A percentile compares a stretch with the other conserved stretches of the same genome.
These are phyloP conservation scores for Tenrec ecaudatus DNA, from an alignment of 2,113 vertebrate species.

Conservation along the genomic window DNA sequence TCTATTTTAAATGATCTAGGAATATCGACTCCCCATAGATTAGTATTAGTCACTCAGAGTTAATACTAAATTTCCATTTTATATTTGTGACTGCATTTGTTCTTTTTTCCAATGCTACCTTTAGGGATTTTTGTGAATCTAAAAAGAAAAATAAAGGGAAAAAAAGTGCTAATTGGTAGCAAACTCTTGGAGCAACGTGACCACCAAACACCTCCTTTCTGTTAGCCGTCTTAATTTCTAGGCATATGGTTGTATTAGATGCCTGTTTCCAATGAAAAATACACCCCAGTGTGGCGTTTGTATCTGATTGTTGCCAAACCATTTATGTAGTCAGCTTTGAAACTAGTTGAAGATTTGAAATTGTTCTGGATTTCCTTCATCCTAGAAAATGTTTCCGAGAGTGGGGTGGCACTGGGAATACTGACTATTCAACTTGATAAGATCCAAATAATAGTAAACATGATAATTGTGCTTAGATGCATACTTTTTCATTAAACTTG, in stretches of 20 bases:
- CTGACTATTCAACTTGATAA: conserved; percentile 29
- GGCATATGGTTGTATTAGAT: not conserved
- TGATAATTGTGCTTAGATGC: not conserved
- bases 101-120: not conserved
- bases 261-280: conserved; percentile 40
- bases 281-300: conserved; percentile 12
- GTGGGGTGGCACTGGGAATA: conserved; percentile 18
- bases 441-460: conserved; percentile 42
- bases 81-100: not conserved
- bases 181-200: not conserved
- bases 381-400: conserved; percentile 17
- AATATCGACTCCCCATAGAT: conserved; percentile 12
- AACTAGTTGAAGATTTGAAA: conserved; percentile 63
- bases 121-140: not conserved
- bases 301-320: conserved; percentile 25
- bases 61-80: conserved; percentile 35
- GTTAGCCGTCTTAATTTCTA: not conserved
- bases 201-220: not conserved
- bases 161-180: not conserved
- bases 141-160: not conserved
- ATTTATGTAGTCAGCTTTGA: conserved; percentile 60
- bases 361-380: conserved; percentile 49
- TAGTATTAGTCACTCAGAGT: not conserved
- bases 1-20: conserved; percentile 49
- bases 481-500: conserved; percentile 5